Conservation (phyloP, 1,140 invertebrate species). For the Rhopalosiphum maidis region DNA sequence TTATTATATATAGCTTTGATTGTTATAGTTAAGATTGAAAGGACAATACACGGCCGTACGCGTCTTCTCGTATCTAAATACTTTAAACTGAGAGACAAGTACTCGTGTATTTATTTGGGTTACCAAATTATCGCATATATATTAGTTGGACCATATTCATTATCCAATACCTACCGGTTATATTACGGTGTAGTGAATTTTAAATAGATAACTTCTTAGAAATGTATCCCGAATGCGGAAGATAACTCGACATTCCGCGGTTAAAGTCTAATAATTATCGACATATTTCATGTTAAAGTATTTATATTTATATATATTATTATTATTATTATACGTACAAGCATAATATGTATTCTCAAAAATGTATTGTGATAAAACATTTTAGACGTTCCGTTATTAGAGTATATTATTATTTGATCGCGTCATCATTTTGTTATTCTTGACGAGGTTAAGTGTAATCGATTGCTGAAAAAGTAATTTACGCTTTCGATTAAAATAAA, state of each 20-base stretch:
- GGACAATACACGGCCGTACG: neutral
- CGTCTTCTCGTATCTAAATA: neutral
- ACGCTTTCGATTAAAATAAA: too few relatives aligned
- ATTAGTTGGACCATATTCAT: neutral
- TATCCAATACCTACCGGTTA: neutral
- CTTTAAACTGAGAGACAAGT: neutral
- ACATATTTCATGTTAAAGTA: neutral
- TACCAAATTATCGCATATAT: neutral
- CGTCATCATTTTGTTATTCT: neutral
- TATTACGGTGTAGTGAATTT: neutral
- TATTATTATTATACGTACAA: neutral
- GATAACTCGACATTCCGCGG: neutral
- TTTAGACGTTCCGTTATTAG: conserved; percentile 25
- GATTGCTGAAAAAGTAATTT: neutral
- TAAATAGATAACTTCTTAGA: neutral
- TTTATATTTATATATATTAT: neutral
- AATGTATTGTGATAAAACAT: conserved; percentile 41
- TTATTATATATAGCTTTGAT: conserved; percentile 30
- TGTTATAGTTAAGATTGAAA: neutral
- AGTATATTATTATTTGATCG: neutral
- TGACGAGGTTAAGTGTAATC: neutral
- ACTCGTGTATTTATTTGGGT: neutral
- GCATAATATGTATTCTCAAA: conserved; percentile 7
- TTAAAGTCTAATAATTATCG: neutral
- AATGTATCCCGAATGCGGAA: neutral